Evolutionary conservation across 1,140 invertebrate species (phyloP), one percentile per base, ranked within the genome.

Genomic region (Euura saliciscinereae): DNA sequence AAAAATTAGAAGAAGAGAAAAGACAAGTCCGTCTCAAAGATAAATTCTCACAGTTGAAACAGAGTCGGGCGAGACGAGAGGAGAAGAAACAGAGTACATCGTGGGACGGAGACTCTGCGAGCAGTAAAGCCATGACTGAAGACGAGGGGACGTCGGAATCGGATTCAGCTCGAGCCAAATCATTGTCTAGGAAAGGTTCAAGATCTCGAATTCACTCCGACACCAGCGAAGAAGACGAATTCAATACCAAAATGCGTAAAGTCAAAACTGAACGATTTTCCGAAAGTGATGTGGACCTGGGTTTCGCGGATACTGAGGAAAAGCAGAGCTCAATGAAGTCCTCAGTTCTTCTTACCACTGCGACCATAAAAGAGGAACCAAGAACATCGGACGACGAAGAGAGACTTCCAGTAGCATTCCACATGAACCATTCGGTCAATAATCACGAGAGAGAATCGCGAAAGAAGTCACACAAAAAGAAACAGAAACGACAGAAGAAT

Each of bases 1-100:
- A 96, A 84, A 96, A 96, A 82, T 91, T 95, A 78, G 95, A 97
- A 81, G 94, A 97, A 85, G 93, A 96, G 86, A 95, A 96, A 79
- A 90, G 94, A 4, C 93, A 96, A 84, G 84, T 84, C 6, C 78
- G 82, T 84, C 90, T 96, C 28, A 95, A 96, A 83, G 95, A 96
- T 28, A 96, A 97, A 85, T 97, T 97, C 80, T 94, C 92, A 78
- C 93, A 96, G 79, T 82, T 97, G 51, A 96, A 97, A 82, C 93
- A 97, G 83, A 94, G 94, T 81, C 89, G 95, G 73, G 94, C 94
- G 0, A 94, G 95, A 83, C 89, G 94, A 13, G 94, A 93, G 75
- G 94, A 95, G 84, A 96, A 96, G 89, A 96, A 96, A 84, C 90
- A 95, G 73, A 95, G 94, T 5, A 93, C 92, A 1, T 96, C 94